Conservation (phyloP, 2,888 invertebrate species). For the Drosophila birchii region DNA sequence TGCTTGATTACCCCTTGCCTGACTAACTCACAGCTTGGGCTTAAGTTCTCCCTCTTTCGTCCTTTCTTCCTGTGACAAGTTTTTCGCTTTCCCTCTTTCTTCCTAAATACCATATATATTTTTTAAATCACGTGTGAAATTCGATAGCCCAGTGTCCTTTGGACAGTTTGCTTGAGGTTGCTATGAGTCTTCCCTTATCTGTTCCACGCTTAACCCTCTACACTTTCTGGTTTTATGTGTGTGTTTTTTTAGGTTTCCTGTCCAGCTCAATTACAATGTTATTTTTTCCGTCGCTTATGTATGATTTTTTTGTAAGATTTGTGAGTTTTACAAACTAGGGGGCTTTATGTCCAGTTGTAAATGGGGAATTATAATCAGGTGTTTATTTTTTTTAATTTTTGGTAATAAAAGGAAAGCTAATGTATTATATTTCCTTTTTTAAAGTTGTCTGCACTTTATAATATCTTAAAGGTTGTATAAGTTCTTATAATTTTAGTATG, state of each 20-base stretch:
- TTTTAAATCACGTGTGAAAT: slow-evolving; percentile 78
- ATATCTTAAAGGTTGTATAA: neutral
- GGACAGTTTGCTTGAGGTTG: slow-evolving; percentile 40
- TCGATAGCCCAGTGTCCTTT: slow-evolving; percentile 75
- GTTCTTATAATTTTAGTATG: neutral
- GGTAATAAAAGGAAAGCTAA: no score
- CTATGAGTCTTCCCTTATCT: slow-evolving; percentile 6
- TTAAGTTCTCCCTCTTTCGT: slow-evolving; percentile 46
- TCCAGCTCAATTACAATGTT: slow-evolving; percentile 84
- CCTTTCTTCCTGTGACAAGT: slow-evolving; percentile 14
- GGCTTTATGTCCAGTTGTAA: neutral
- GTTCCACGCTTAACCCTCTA: slow-evolving; percentile 21
- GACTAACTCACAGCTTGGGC: slow-evolving; percentile 50
- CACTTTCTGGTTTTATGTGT: slow-evolving; percentile 48
- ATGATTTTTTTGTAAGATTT: slow-evolving; percentile 53
- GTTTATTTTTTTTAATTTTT: neutral
- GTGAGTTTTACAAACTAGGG: slow-evolving; percentile 7
- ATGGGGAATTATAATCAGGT: neutral
- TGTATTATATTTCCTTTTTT: neutral
- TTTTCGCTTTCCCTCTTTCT: slow-evolving; percentile 43
- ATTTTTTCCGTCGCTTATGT: slow-evolving; percentile 49
- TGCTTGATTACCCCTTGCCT: slow-evolving; percentile 73
- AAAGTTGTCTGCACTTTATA: no score
- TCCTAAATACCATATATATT: slow-evolving; percentile 6
- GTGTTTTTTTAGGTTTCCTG: slow-evolving; percentile 84